These are phyloP conservation scores for Sphaerophoria rueppellii DNA, from an alignment of 2,888 invertebrate species.

Conservation along the genomic window DNA sequence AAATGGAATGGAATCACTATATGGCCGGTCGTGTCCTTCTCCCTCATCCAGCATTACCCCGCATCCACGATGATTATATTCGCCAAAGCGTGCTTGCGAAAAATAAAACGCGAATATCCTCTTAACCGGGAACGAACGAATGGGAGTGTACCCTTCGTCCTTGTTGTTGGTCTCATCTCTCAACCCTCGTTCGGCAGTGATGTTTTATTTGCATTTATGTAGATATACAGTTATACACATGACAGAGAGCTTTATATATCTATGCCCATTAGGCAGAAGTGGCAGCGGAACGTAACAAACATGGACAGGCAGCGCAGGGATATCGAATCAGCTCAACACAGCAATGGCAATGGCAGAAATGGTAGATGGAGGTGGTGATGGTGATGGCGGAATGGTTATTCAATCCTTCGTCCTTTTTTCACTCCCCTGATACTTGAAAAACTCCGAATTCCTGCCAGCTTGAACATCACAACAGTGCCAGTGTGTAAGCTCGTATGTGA, in stretches of 20 bases:
- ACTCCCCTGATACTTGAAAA: constrained; percentile 50
- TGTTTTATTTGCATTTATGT: constrained; percentile 72
- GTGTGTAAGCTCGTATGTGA: constrained; percentile 63
- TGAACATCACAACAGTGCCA: constrained; percentile 16
- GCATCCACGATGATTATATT: constrained; percentile 59
- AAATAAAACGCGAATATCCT: constrained; percentile 71
- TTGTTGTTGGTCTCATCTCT: constrained; percentile 52
- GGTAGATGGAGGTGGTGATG: not conserved
- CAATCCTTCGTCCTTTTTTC: constrained; percentile 70
- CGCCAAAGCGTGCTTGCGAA: constrained; percentile 67
- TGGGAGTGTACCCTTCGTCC: constrained; percentile 70
- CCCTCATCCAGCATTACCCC: constrained; percentile 40
- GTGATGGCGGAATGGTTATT: constrained; percentile 48
- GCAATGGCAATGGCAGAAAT: constrained; percentile 31
- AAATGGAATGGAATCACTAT: constrained; percentile 64
- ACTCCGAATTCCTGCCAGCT: constrained; percentile 65
- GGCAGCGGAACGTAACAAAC: constrained; percentile 71
- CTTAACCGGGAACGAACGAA: constrained; percentile 54
- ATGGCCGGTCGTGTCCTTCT: constrained; percentile 65
- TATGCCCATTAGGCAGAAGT: constrained; percentile 72
- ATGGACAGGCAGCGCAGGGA: constrained; percentile 65
- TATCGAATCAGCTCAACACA: constrained; percentile 51
- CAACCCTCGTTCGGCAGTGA: constrained; percentile 39
- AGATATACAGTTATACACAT: constrained; percentile 58
- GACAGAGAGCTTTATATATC: constrained; percentile 61